Percentiles rank a stretch among this genome's conserved stretches.
These are phyloP conservation scores for Plagiodera versicolora DNA, from an alignment of 2,888 invertebrate genomes.

Conservation along the genomic window DNA sequence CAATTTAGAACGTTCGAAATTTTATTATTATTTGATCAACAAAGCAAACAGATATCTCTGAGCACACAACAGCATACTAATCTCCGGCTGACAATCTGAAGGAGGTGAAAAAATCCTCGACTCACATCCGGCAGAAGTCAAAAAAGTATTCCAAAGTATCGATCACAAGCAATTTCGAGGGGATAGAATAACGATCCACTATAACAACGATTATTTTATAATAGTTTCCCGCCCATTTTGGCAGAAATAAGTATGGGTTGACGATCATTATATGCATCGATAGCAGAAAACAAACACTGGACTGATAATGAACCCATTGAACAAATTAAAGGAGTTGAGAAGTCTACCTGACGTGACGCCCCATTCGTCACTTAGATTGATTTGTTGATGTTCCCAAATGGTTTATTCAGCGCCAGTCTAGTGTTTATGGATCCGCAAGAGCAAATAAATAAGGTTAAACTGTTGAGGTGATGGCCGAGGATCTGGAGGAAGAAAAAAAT, in stretches of 20 bases:
- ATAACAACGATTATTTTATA: neutral
- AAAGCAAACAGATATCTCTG: too few relatives aligned
- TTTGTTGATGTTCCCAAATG: neutral
- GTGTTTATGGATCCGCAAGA: neutral
- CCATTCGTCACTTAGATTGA: conserved; percentile 1
- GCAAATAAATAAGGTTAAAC: neutral
- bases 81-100: too few relatives aligned
- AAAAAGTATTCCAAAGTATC: neutral
- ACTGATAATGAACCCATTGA: neutral
- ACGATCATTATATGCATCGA: conserved; percentile 1
- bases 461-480: neutral
- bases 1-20: too few relatives aligned
- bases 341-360: neutral
- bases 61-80: too few relatives aligned
- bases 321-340: neutral
- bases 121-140: neutral
- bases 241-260: neutral
- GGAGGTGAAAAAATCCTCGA: neutral
- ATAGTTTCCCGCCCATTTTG: neutral
- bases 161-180: neutral
- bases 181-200: neutral
- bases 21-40: too few relatives aligned
- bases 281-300: neutral
- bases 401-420: neutral
- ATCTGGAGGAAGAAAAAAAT: neutral